Conservation (phyloP, 2,113 vertebrate genomes). For the Nerophis ophidion region DNA sequence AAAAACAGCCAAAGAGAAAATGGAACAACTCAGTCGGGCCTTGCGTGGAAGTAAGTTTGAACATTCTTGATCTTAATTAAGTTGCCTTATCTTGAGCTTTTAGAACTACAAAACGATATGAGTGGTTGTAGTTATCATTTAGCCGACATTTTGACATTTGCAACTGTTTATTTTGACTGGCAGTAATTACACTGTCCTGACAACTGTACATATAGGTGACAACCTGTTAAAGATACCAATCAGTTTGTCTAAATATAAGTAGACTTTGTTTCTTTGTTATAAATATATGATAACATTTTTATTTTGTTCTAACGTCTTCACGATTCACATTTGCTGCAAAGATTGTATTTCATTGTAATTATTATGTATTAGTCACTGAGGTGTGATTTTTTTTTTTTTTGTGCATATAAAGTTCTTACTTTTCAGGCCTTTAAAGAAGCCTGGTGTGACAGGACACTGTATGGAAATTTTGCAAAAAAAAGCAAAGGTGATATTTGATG, state of each 20-base stretch:
- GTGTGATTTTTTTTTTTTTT: no score
- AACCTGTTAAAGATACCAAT: constrained; percentile 3
- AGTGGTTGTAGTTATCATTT: no score
- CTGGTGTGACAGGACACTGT: background rate
- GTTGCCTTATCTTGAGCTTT: constrained; percentile 21
- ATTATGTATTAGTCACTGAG: no score
- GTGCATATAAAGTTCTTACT: no score
- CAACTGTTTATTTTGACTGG: no score
- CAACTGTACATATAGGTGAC: constrained; percentile 12
- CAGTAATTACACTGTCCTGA: no score
- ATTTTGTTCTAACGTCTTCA: background rate
- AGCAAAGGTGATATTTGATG: constrained; percentile 2
- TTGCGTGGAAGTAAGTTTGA: constrained; percentile 86
- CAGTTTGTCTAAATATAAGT: constrained; percentile 11
- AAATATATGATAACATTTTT: background rate
- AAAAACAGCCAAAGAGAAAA: constrained; percentile 99
- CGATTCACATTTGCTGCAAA: no score
- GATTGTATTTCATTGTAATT: no score
- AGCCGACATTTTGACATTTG: no score
- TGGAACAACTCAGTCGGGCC: constrained; percentile 96
- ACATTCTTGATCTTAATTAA: constrained; percentile 25
- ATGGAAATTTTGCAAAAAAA: background rate
- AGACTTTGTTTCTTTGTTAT: background rate
- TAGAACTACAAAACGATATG: background rate
- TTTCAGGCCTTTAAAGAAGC: no score